phyloP scores from a whole-genome alignment of 2,888 invertebrate species.

The Halictus ligatus region DNA sequence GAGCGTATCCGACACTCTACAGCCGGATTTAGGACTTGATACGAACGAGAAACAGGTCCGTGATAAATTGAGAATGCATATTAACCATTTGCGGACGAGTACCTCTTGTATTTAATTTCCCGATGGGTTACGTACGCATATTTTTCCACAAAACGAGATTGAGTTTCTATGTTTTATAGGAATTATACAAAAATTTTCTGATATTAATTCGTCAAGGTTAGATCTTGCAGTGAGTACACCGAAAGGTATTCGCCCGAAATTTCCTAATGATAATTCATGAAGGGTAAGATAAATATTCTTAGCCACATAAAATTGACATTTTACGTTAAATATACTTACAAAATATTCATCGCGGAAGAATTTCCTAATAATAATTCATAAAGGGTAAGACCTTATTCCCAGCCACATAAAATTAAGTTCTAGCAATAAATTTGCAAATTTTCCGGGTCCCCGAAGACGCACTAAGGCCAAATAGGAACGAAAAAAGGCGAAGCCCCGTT shows the following conservation, averaged over 20 bases:
- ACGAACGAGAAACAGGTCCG: no score
- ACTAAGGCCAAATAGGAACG: conserved; percentile 6
- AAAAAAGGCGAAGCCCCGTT: conserved; percentile 26
- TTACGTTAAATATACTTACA: not conserved
- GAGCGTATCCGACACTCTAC: not conserved
- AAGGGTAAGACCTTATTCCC: not conserved
- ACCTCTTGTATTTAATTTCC: not conserved
- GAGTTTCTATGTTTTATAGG: no score
- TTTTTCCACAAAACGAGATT: no score
- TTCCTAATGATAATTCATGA: not conserved
- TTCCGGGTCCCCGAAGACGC: not conserved
- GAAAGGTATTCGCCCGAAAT: not conserved
- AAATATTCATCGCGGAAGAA: not conserved
- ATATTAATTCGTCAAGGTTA: not conserved
- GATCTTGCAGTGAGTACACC: not conserved
- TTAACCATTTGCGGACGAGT: not conserved
- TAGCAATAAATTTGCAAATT: conserved; percentile 5
- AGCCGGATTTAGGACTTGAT: no score
- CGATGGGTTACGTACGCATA: not conserved
- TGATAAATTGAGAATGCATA: not conserved
- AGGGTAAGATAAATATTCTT: not conserved
- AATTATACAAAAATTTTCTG: not conserved
- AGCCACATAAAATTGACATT: not conserved
- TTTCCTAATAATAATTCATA: not conserved
- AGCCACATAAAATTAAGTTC: not conserved